phyloP scores from a whole-genome alignment of 2,113 vertebrate species.

The Tupaia chinensis region DNA sequence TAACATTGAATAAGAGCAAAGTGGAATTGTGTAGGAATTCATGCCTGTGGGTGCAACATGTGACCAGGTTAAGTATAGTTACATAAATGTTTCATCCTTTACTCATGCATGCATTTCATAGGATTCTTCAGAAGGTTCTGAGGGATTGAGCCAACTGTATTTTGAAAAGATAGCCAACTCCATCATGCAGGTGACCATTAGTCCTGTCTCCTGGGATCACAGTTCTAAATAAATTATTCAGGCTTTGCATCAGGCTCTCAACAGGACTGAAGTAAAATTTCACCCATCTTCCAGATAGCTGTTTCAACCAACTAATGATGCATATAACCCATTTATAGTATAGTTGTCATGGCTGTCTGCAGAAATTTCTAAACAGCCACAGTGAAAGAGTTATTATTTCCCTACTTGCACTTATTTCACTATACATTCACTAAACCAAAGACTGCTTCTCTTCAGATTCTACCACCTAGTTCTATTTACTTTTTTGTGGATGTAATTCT shows the following conservation, averaged over 20 bases:
- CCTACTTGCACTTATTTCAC: neutral
- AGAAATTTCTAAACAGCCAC: neutral
- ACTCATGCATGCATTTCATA: neutral
- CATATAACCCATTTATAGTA: neutral
- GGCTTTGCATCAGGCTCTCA: neutral
- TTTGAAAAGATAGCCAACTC: neutral
- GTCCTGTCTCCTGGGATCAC: neutral
- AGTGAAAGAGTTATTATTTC: neutral
- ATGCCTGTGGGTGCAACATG: neutral
- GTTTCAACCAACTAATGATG: neutral
- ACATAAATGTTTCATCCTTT: neutral
- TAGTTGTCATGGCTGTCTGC: neutral
- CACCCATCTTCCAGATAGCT: neutral
- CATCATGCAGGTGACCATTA: neutral
- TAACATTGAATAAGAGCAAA: neutral
- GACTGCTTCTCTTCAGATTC: neutral
- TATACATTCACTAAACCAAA: neutral
- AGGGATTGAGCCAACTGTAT: neutral
- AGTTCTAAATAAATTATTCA: neutral
- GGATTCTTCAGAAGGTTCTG: neutral
- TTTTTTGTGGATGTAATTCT: neutral
- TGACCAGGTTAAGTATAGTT: neutral
- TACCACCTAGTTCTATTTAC: neutral
- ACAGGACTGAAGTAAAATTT: neutral
- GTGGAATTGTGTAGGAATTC: neutral